Evolutionary conservation across 2,888 invertebrate species (phyloP).

Genomic region (Agrypnus murinus): DNA sequence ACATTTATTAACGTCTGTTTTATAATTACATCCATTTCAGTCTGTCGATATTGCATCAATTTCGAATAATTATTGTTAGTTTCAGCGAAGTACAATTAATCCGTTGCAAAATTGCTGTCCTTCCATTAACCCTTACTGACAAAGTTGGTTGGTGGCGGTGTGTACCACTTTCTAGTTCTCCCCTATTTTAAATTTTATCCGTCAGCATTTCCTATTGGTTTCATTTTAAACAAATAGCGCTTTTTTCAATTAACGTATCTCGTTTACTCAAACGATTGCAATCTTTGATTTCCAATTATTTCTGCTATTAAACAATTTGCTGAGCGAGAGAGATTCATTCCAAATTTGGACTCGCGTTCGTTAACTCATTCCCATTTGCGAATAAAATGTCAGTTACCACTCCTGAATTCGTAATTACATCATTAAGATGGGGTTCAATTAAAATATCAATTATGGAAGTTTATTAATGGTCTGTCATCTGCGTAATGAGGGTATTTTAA

Average conservation of each 20-base stretch:
- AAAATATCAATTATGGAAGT: conserved; percentile 61
- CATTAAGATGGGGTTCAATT: conserved; percentile 60
- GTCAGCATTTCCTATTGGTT: not conserved
- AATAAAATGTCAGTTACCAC: conserved; percentile 47
- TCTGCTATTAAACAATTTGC: conserved; percentile 29
- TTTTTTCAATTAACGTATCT: conserved; percentile 34
- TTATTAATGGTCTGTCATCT: conserved; percentile 60
- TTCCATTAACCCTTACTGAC: not conserved
- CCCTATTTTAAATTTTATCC: not conserved
- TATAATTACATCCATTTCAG: conserved; percentile 46
- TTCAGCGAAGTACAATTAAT: not conserved
- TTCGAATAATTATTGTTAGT: conserved; percentile 4
- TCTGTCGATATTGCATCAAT: conserved; percentile 25
- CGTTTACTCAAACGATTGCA: conserved; percentile 22
- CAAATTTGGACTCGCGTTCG: conserved; percentile 35
- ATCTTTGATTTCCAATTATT: conserved; percentile 43
- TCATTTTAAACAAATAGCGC: conserved; percentile 4
- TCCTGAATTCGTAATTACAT: conserved; percentile 51
- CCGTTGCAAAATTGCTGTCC: not conserved
- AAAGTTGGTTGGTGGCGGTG: too few relatives aligned
- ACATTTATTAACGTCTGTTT: conserved; percentile 43
- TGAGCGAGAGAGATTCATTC: conserved; percentile 12
- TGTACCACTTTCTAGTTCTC: not conserved
- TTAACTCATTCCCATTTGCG: conserved; percentile 37
- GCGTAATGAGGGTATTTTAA: conserved; percentile 57